These are phyloP conservation scores for Genyomyrus donnyi DNA, from an alignment of 2,113 vertebrate genomes.

Conservation along the genomic window DNA sequence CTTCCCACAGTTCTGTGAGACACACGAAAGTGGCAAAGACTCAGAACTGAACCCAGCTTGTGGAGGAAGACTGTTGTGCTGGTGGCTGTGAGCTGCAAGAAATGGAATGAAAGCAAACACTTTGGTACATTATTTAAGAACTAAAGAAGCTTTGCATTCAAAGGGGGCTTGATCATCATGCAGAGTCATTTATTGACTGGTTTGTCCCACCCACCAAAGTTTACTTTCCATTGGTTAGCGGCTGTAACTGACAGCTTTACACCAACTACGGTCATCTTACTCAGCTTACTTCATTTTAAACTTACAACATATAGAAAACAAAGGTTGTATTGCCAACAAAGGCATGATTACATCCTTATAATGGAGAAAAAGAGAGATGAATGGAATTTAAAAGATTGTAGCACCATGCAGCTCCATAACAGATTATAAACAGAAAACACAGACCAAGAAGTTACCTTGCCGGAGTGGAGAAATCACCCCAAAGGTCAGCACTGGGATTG, in stretches of 20 bases:
- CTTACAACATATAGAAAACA: not conserved
- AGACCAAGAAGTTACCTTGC: constrained; percentile 65
- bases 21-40: not conserved
- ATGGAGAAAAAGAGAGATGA: not conserved
- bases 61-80: constrained; percentile 57
- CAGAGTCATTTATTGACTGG: not conserved
- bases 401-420: not conserved
- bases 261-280: not conserved
- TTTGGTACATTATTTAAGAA: not conserved
- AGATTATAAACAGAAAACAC: not conserved
- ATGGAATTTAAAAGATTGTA: not conserved
- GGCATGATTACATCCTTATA: not conserved
- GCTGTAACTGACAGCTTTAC: not conserved
- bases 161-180: constrained; percentile 18
- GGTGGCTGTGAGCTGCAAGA: constrained; percentile 61
- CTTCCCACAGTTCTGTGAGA: not conserved
- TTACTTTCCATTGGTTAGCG: not conserved
- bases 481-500: constrained; percentile 65
- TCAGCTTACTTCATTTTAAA: not conserved
- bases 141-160: not conserved
- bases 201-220: not conserved
- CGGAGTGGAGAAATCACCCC: constrained; percentile 86
- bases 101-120: constrained; percentile 26
- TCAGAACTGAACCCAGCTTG: constrained; percentile 77
- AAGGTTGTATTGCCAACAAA: not conserved